Conservation (phyloP, 1,140 invertebrate genomes). For the Pseudomyrmex sp. region DNA sequence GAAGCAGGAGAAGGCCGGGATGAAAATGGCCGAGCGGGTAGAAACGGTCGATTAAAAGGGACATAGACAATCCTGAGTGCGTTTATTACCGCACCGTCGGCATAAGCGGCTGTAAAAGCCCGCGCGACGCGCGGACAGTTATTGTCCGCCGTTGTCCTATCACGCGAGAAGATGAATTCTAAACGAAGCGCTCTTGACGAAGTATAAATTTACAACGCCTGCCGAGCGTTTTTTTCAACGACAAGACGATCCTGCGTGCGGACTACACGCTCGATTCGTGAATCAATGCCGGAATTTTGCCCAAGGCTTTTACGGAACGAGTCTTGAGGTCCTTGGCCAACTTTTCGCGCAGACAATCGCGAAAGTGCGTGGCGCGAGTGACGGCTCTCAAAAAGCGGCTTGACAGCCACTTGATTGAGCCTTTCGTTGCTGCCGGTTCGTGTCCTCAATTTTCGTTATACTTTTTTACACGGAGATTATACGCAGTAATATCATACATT, state of each 20-base stretch:
- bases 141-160: not conserved
- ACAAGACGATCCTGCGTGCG: not conserved
- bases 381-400: slow-evolving; percentile 2
- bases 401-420: slow-evolving; percentile 25
- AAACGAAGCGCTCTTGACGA: not conserved
- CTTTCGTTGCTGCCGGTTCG: not conserved
- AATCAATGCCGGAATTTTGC: slow-evolving; percentile 16
- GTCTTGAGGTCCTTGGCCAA: slow-evolving; percentile 39
- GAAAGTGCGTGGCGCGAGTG: slow-evolving; percentile 28
- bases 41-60: slow-evolving; percentile 46
- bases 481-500: not conserved
- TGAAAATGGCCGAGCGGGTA: not conserved
- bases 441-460: not conserved
- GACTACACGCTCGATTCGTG: not conserved
- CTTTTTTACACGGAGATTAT: not conserved
- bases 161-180: not conserved
- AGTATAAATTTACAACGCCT: not conserved
- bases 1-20: not conserved
- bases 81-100: slow-evolving; percentile 43
- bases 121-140: slow-evolving; percentile 2
- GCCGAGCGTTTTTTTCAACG: not conserved
- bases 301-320: slow-evolving; percentile 1
- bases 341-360: slow-evolving; percentile 35
- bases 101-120: slow-evolving; percentile 9
- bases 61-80: slow-evolving; percentile 25